A percentile compares a stretch with the other conserved stretches of the same genome.
Conservation (phyloP, 2,888 invertebrate genomes). For the Buathra laborator region DNA sequence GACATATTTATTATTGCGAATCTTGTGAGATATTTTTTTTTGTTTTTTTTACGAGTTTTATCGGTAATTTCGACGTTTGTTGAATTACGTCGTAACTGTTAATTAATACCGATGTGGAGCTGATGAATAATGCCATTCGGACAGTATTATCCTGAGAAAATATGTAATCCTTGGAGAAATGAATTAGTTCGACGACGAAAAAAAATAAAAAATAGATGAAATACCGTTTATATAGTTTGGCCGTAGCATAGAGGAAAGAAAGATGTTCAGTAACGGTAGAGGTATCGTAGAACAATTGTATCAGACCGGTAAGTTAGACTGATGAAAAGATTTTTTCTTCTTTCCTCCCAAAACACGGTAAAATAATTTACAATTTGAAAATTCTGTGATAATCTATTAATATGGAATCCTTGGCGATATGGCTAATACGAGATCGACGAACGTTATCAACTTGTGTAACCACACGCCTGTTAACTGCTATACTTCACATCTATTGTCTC, state of each 20-base stretch:
- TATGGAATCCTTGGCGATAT: slow-evolving; percentile 48
- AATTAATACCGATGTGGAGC: slow-evolving; percentile 3
- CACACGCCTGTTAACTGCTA: slow-evolving; percentile 22
- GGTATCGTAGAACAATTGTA: slow-evolving; percentile 21
- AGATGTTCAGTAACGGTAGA: slow-evolving; percentile 21
- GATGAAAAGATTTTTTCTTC: slow-evolving; percentile 42
- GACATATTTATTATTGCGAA: slow-evolving; percentile 29
- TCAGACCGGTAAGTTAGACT: slow-evolving; percentile 54
- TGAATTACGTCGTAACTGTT: slow-evolving; percentile 7
- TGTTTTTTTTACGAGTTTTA: slow-evolving; percentile 46
- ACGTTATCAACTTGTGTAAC: slow-evolving; percentile 41
- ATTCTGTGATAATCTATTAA: slow-evolving; percentile 74
- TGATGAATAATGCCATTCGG: slow-evolving; percentile 45
- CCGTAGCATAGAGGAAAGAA: not conserved
- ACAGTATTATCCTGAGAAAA: slow-evolving; percentile 52
- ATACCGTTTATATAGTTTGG: slow-evolving; percentile 15
- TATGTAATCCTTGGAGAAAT: slow-evolving; percentile 19
- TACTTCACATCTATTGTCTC: slow-evolving; percentile 34
- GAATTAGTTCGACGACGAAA: slow-evolving; percentile 13
- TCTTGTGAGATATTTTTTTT: slow-evolving; percentile 35
- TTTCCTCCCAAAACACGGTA: slow-evolving; percentile 18
- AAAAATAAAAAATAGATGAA: not conserved
- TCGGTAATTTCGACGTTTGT: slow-evolving; percentile 23
- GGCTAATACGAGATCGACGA: not conserved
- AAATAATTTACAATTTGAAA: slow-evolving; percentile 69